Percentiles rank a stretch among this genome's conserved stretches.
Evolutionary conservation across 2,888 invertebrate genomes (phyloP).

Genomic region (Eledone cirrhosa): DNA sequence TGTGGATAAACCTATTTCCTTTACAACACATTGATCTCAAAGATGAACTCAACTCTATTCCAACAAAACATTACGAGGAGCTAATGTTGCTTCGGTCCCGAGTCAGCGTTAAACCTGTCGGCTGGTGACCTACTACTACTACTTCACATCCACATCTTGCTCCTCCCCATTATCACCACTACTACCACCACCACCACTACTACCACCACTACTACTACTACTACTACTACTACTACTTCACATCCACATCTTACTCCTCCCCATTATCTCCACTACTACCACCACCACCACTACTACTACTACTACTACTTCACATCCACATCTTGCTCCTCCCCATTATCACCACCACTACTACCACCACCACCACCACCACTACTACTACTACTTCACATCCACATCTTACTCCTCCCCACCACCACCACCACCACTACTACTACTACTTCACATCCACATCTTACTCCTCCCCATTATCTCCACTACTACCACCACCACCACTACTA

Average conservation of each 20-base stretch:
- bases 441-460: no score
- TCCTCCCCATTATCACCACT: not conserved
- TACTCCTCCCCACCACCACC: no score
- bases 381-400: no score
- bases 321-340: no score
- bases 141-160: no score
- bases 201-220: not conserved
- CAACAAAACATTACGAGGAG: constrained; percentile 55
- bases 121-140: constrained; percentile 36
- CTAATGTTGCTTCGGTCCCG: constrained; percentile 52
- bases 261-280: not conserved
- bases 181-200: not conserved
- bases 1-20: constrained; percentile 22
- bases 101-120: constrained; percentile 44
- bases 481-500: no score
- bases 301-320: no score
- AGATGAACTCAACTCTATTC: constrained; percentile 37
- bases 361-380: no score
- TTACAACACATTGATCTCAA: constrained; percentile 7
- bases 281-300: no score
- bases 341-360: no score
- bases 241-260: not conserved
- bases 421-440: no score
- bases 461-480: no score
- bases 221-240: not conserved